Base-by-base conservation (phyloP, 2,113 vertebrate genomes). In the Accipiter cooperii region DNA sequence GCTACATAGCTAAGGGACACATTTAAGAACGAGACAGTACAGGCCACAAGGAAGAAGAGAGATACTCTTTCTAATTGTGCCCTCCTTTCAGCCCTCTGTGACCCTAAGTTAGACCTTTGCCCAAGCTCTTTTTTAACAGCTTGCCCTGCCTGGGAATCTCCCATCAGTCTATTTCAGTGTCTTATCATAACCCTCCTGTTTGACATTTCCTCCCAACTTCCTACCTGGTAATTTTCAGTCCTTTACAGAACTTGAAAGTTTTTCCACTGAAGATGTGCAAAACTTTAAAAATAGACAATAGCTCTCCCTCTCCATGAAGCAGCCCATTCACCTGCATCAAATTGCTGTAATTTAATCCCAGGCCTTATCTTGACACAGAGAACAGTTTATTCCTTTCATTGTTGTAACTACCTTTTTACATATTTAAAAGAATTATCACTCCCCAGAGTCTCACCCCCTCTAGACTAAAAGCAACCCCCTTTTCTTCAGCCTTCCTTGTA, bases 311-410 rank as follows among this genome's bases (percentile, higher is more conserved):
- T 44, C n/a, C 70, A 89, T 74, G 91, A 93, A 91, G 87, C n/a
- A 69, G 24, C 18, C 65, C 69, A 92, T 93, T 97, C 91, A 94
- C 25, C 66, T 0, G 0, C 65, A 87, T 64, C 84, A 82, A 68
- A 87, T 55, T 94, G n/a, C 89, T 76, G 87, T 76, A 46, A 91
- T 68, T 87, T 82, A 93, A 95, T 83, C 25, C 84, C 83, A 69
- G 47, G 33, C 44, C 19, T 87, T 86, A 75, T 34, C 87, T 60
- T 87, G 69, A 90, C 60, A 66, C 65, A 85, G 38, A 26, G 89
- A 95, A 85, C n/a, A 92, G 66, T 81, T 96, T 52, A 94, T 85
- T 91, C 66, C 70, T 84, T 91, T 93, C 57, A 52, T 73, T 94
- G 52, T 38, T 68, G 61, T 77, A 91, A 66, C 47, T 55, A 75